Conservation (phyloP, 2,113 vertebrate genomes). For the Dicentrarchus labrax region DNA sequence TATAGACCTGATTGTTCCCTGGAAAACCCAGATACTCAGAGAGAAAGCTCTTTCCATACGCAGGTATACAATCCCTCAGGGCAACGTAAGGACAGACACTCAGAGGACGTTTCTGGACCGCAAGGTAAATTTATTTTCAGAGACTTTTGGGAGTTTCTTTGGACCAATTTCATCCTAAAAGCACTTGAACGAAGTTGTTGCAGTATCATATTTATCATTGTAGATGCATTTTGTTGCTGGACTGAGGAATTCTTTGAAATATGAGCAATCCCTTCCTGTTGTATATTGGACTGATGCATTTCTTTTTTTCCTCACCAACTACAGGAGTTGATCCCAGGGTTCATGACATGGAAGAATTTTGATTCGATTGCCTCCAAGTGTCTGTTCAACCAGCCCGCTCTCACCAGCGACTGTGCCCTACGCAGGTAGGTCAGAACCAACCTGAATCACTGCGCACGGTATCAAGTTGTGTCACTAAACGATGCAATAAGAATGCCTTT, state of each 20-base stretch:
- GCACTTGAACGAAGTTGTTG: not conserved
- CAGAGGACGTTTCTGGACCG: slow-evolving; percentile 86
- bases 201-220: not conserved
- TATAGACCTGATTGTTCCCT: not conserved
- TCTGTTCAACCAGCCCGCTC: slow-evolving; percentile 65
- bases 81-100: slow-evolving; percentile 74
- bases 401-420: slow-evolving; percentile 37
- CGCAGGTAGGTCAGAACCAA: slow-evolving; percentile 82
- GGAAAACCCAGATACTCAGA: not conserved
- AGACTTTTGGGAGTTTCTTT: not conserved
- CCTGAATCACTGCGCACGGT: not conserved
- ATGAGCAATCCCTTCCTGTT: not conserved
- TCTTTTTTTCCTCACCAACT: not conserved
- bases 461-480: not conserved
- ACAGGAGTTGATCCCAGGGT: slow-evolving; percentile 88
- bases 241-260: not conserved
- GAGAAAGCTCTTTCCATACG: not conserved
- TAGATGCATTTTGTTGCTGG: not conserved
- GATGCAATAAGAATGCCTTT: not conserved
- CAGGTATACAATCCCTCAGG: slow-evolving; percentile 79
- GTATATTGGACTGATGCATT: not conserved
- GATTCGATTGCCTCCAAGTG: slow-evolving; percentile 70
- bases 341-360: slow-evolving; percentile 90
- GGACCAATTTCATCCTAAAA: slow-evolving; percentile 7
- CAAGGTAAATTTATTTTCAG: slow-evolving; percentile 76